Evolutionary conservation across 53 echinoderm and acorn worm species (phyloP).

Genomic region (Actinopyga echinites): DNA sequence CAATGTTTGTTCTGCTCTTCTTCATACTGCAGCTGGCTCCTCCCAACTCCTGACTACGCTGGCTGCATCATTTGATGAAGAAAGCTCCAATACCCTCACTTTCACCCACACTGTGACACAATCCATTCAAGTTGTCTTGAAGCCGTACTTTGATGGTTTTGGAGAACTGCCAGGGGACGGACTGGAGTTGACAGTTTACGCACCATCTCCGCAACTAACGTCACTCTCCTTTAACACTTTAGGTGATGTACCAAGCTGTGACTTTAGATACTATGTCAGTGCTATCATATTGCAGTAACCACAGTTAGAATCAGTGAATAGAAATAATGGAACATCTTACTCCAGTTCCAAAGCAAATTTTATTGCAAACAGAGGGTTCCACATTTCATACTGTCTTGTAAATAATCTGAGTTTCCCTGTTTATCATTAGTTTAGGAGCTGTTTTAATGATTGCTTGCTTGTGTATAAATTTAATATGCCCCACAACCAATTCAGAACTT

Average conservation of each 20-base stretch:
- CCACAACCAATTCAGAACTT: too few species aligned
- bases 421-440: too few species aligned
- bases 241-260: not conserved
- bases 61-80: not conserved
- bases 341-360: not conserved
- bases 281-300: too few species aligned
- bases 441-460: too few species aligned
- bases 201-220: slow-evolving; percentile 52
- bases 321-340: too few species aligned
- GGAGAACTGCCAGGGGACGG: not conserved
- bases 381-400: too few species aligned
- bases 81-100: not conserved
- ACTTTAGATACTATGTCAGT: too few species aligned
- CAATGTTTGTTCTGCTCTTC: not conserved
- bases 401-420: too few species aligned
- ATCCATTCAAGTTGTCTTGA: not conserved
- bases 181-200: not conserved
- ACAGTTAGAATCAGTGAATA: too few species aligned
- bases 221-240: slow-evolving; percentile 29
- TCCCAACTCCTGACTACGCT: not conserved
- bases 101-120: not conserved
- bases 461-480: too few species aligned
- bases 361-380: too few species aligned
- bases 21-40: not conserved
- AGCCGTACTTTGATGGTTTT: not conserved